Base-by-base conservation (phyloP, 2,113 vertebrate species). In the Corynorhinus townsendii region DNA sequence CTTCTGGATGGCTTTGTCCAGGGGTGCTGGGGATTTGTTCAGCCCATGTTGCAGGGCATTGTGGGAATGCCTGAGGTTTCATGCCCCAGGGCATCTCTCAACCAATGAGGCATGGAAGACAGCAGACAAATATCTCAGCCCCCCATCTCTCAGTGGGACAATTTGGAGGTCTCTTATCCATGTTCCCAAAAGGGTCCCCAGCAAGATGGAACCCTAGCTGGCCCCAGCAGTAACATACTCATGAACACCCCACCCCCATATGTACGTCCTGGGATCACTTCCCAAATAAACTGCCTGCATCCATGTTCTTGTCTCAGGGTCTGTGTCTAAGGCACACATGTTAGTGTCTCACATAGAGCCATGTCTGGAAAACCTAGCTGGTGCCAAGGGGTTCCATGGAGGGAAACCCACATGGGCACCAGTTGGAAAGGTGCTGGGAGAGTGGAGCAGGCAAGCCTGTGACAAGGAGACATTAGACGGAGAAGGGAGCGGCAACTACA, bases 191-290 rank as follows among this genome's bases (percentile, higher is more conserved):
- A 14, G 47, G 20, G 20, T 83, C 86, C 82, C 52, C 47, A 56
- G 86, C 68, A 15, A n/a, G 15, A 35, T 17, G 2, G 54, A 68
- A 14, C 20, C n/a, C 52, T 2, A 4, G 17, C 4, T 38, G 19
- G 19, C 14, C 54, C 12, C 35, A 11, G 19, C 3, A 33, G 40
- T 24, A 11, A 35, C 7, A 9, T 0, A 1, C 56, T 24, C 15
- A 5, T 1, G 24, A 26, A 24, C 47, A 52, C 7, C 1, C 56
- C 6, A 26, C 0, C n/a, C 22, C 24, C 2, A 0, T 14, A 10
- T 16, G 45, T 22, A 49, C 86, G 40, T 54, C 75, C 68, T 30
- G 71, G 64, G 16, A 3, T 62, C 69, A 1, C 8, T 35, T 64
- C 69, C 59, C 62, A 24, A 86, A 54, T 62, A 52, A 79, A 84